phyloP scores from a whole-genome alignment of 2,888 invertebrate species.

The Heliconius aoede region DNA sequence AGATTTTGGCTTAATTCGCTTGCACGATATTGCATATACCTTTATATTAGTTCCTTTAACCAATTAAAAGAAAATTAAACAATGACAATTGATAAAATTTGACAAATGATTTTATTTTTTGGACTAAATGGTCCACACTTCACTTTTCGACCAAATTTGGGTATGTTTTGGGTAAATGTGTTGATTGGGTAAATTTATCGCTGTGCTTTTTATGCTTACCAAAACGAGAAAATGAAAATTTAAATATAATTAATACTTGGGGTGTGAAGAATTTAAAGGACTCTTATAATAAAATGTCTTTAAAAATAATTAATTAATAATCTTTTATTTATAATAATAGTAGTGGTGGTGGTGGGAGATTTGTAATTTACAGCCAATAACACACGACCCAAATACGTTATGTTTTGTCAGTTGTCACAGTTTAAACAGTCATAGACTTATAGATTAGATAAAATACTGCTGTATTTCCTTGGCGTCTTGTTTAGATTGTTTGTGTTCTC shows the following conservation, averaged over 20 bases:
- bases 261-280: no score
- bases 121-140: no score
- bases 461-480: background rate
- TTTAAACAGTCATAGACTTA: slow-evolving; percentile 11
- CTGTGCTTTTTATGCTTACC: no score
- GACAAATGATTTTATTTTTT: background rate
- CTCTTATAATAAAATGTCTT: no score
- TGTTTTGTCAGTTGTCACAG: slow-evolving; percentile 29
- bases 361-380: slow-evolving; percentile 6
- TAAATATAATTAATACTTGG: no score
- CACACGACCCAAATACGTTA: slow-evolving; percentile 2
- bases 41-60: slow-evolving; percentile 32
- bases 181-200: no score
- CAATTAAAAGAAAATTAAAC: background rate
- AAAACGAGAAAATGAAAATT: no score
- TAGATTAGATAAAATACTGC: slow-evolving; percentile 5
- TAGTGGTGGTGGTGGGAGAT: background rate
- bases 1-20: background rate
- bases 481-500: background rate
- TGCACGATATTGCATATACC: slow-evolving; percentile 27
- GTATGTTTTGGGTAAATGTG: no score
- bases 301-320: no score
- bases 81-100: slow-evolving; percentile 24
- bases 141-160: no score
- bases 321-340: background rate